These are phyloP conservation scores for Saccostrea echinata DNA, from an alignment of 1,140 invertebrate species.

Conservation along the genomic window DNA sequence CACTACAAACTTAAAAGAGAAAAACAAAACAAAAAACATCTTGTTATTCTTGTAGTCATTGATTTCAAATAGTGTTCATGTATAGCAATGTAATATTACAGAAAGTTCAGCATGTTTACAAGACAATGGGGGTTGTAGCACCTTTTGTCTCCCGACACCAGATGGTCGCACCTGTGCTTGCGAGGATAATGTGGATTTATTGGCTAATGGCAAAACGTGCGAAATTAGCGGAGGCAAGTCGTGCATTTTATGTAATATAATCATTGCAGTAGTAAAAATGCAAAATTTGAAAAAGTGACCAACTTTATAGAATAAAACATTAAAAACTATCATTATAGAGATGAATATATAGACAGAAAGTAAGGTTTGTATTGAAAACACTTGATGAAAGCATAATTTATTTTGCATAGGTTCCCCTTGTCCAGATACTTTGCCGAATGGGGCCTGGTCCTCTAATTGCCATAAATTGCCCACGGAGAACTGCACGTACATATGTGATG, in stretches of 20 bases:
- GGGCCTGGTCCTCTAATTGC: background rate
- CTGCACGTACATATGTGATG: conserved; percentile 17
- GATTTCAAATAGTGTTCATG: too few relatives aligned
- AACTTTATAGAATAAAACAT: too few relatives aligned
- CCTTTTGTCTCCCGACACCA: conserved; percentile 42
- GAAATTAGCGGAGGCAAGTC: background rate
- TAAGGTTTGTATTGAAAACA: background rate
- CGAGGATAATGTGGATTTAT: conserved; percentile 12
- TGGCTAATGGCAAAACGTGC: conserved; percentile 30
- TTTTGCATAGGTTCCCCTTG: background rate
- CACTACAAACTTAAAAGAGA: too few relatives aligned
- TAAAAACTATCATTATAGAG: background rate
- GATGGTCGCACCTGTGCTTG: conserved; percentile 44
- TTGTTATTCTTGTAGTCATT: too few relatives aligned
- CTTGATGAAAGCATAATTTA: background rate
- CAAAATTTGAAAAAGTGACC: too few relatives aligned
- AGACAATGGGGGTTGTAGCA: conserved; percentile 37
- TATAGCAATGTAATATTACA: background rate
- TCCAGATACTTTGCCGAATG: background rate
- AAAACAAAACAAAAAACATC: too few relatives aligned
- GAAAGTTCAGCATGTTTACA: background rate
- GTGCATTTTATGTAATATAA: background rate
- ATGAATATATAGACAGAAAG: background rate
- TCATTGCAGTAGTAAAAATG: background rate
- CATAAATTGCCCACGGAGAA: background rate